phyloP scores from a whole-genome alignment of 2,113 vertebrate species.

The Ursus arctos region DNA sequence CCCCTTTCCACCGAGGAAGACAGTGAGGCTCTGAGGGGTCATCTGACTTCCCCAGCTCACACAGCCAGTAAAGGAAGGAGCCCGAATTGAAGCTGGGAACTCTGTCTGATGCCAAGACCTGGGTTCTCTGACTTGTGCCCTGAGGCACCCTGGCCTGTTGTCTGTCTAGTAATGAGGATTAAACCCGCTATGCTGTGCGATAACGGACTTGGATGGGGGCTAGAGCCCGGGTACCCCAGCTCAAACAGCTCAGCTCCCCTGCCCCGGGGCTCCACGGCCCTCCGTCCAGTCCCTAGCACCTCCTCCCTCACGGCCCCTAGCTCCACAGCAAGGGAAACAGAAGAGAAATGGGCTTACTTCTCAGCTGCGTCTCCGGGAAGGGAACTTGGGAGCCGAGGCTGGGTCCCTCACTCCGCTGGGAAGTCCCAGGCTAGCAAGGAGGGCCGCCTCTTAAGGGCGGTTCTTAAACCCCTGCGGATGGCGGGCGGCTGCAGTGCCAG shows the following conservation, averaged over 20 bases:
- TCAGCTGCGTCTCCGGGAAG: background rate
- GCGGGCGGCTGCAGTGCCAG: slow-evolving; percentile 44
- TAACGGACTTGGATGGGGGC: background rate
- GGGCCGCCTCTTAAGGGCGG: slow-evolving; percentile 69
- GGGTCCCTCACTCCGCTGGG: background rate
- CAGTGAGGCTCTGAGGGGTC: background rate
- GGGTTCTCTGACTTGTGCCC: too few species aligned
- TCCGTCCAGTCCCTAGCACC: background rate
- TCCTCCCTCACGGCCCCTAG: background rate
- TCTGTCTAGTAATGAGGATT: background rate
- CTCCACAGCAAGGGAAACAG: background rate
- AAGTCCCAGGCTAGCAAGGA: background rate
- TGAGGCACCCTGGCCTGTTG: background rate
- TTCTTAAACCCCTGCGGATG: slow-evolving; percentile 56
- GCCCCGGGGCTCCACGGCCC: background rate
- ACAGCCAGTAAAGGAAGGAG: background rate
- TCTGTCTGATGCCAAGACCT: background rate
- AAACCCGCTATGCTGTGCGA: too few species aligned
- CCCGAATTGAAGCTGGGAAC: background rate
- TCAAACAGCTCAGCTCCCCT: background rate
- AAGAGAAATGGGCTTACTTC: slow-evolving; percentile 71
- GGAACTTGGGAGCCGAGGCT: background rate
- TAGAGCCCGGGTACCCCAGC: background rate
- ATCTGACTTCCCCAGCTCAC: background rate
- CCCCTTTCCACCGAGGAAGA: background rate